phyloP scores from a whole-genome alignment of 2,113 vertebrate species.

The Pampusana beccarii region DNA sequence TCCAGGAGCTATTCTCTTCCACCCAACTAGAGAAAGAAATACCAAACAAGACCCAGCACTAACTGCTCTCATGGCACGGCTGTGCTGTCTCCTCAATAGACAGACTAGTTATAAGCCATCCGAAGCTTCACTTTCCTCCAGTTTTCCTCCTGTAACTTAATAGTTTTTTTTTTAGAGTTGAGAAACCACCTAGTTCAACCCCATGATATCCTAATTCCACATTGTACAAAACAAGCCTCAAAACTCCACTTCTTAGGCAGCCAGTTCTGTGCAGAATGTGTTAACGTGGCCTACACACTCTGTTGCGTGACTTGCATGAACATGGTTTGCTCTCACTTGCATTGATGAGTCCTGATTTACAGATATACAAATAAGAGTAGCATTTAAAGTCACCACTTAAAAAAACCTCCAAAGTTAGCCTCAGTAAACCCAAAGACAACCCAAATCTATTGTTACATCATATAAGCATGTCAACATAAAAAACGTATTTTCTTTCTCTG shows the following conservation, averaged over 20 bases:
- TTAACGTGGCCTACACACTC: rapidly evolving
- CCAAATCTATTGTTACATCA: neutral
- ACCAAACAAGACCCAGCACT: neutral
- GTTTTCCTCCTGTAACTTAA: neutral
- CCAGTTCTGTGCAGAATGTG: neutral
- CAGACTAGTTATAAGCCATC: neutral
- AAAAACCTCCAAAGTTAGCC: neutral
- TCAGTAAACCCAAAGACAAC: neutral
- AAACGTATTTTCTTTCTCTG: rapidly evolving
- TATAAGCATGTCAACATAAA: neutral
- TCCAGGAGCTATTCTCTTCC: neutral
- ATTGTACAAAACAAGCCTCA: neutral
- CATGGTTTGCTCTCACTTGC: neutral
- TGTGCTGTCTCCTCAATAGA: neutral
- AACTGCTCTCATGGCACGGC: rapidly evolving
- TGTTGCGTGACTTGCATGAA: rapidly evolving
- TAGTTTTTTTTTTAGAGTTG: neutral
- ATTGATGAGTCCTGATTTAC: neutral
- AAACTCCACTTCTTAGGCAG: neutral
- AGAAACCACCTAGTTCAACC: neutral
- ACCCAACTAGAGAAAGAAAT: neutral
- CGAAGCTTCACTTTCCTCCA: neutral
- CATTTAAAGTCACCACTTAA: neutral
- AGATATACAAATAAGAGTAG: neutral
- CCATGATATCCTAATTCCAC: neutral